Evolutionary conservation across 2,113 vertebrate species (phyloP).

Genomic region (Ochotona princeps): DNA sequence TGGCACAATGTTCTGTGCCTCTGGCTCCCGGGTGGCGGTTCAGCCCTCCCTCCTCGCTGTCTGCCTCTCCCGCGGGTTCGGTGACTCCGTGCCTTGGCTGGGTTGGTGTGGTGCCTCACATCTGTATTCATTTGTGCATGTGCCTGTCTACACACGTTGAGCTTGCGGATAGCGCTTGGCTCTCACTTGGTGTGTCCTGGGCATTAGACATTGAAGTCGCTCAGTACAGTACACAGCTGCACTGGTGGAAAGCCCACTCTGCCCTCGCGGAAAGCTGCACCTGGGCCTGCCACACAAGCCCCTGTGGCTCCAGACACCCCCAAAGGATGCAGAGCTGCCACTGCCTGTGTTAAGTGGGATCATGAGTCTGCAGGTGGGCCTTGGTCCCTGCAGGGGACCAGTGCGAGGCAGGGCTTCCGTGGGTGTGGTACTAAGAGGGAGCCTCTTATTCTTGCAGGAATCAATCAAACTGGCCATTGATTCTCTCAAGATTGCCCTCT

Average conservation of each 20-base stretch:
- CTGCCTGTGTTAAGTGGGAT: background rate
- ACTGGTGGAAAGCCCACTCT: background rate
- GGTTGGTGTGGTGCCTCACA: background rate
- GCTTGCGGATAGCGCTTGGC: too few species aligned
- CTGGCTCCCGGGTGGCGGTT: background rate
- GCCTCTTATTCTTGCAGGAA: background rate
- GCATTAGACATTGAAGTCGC: background rate
- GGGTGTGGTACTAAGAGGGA: background rate
- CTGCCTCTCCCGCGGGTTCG: rapidly evolving
- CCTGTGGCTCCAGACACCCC: background rate
- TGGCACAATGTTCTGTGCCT: background rate
- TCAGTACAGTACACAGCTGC: rapidly evolving
- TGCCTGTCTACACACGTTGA: background rate
- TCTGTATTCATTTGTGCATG: background rate
- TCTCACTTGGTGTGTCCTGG: background rate
- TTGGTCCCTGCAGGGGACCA: background rate
- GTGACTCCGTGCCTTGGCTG: background rate
- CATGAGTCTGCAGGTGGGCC: background rate
- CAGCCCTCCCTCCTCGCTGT: background rate
- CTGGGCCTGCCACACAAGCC: background rate
- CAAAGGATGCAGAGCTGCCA: background rate
- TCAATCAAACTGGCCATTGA: background rate
- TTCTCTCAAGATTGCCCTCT: background rate
- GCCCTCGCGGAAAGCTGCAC: background rate
- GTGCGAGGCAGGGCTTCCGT: background rate